Percentiles rank a stretch among this genome's conserved stretches.
Conservation (phyloP, 2,888 invertebrate genomes). For the Clitarchus hookeri region DNA sequence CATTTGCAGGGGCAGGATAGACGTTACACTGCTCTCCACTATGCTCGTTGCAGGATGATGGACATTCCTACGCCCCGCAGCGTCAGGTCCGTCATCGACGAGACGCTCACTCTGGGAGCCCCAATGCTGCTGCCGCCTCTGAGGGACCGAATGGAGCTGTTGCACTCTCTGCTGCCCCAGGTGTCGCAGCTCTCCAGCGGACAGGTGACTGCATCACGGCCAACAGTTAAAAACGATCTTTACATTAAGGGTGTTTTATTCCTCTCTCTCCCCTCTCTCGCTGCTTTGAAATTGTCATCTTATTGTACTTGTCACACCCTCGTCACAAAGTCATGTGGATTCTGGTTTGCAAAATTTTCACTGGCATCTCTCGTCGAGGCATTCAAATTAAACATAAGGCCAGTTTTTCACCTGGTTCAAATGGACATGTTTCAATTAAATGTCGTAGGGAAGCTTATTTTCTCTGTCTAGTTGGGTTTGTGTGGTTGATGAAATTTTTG, state of each 20-base stretch:
- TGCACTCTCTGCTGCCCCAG: conserved; percentile 61
- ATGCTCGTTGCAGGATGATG: conserved; percentile 51
- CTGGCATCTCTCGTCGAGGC: too few relatives aligned
- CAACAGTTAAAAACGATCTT: too few relatives aligned
- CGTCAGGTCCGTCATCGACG: conserved; percentile 61
- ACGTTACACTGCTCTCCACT: conserved; percentile 23
- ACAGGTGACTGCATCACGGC: conserved; percentile 53
- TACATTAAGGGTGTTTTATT: neutral
- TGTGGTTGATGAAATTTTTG: too few relatives aligned
- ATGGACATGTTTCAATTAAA: too few relatives aligned
- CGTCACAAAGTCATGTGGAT: too few relatives aligned
- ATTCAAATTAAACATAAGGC: too few relatives aligned
- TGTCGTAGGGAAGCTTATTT: too few relatives aligned
- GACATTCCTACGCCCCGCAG: conserved; percentile 57
- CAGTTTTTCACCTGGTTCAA: too few relatives aligned
- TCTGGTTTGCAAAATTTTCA: too few relatives aligned
- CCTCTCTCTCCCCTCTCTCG: neutral
- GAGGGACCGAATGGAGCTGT: conserved; percentile 61
- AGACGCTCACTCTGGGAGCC: conserved; percentile 63
- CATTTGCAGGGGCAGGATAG: neutral
- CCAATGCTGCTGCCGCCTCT: conserved; percentile 63
- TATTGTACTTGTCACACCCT: too few relatives aligned
- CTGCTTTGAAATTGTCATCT: too few relatives aligned
- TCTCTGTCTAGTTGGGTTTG: too few relatives aligned
- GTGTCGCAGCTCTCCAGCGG: conserved; percentile 61